phyloP scores from a whole-genome alignment of 2,888 invertebrate species.

The Nymphalis polychloros region DNA sequence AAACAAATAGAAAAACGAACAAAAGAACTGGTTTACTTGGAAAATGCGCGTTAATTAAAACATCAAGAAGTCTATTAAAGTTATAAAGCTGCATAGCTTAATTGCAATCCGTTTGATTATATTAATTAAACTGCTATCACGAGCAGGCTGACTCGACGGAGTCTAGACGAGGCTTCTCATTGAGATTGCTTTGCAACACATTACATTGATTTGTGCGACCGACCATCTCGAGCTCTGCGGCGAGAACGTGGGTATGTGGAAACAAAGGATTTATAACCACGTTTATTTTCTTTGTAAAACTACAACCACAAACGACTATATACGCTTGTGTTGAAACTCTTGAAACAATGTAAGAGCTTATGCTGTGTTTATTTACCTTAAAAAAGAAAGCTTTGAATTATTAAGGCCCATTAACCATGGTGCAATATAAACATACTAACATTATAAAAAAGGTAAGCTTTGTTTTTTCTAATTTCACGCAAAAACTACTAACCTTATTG shows the following conservation, averaged over 20 bases:
- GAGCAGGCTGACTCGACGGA: constrained; percentile 35
- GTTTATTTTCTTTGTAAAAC: constrained; percentile 17
- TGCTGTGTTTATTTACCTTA: background rate
- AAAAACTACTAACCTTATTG: too few species aligned
- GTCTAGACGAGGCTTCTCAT: constrained; percentile 49
- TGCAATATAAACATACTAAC: background rate
- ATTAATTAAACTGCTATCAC: constrained; percentile 50
- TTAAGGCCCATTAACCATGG: too few species aligned
- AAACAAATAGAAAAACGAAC: constrained; percentile 18
- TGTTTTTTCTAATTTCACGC: background rate
- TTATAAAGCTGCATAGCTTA: constrained; percentile 28
- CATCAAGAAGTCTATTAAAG: constrained; percentile 14
- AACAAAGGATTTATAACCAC: constrained; percentile 35
- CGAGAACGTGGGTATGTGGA: constrained; percentile 16
- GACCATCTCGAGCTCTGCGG: constrained; percentile 39
- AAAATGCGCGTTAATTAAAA: constrained; percentile 28
- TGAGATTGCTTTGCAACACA: constrained; percentile 51
- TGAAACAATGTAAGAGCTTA: constrained; percentile 8
- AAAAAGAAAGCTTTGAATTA: too few species aligned
- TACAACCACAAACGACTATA: constrained; percentile 2
- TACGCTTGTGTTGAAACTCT: constrained; percentile 4
- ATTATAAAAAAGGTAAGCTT: background rate
- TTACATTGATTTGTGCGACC: constrained; percentile 64
- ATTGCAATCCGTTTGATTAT: constrained; percentile 48
- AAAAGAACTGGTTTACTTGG: constrained; percentile 16